Percentiles rank a stretch among this genome's conserved stretches.
Evolutionary conservation across 2,113 vertebrate genomes (phyloP).

Genomic region (Hypanus sabinus): DNA sequence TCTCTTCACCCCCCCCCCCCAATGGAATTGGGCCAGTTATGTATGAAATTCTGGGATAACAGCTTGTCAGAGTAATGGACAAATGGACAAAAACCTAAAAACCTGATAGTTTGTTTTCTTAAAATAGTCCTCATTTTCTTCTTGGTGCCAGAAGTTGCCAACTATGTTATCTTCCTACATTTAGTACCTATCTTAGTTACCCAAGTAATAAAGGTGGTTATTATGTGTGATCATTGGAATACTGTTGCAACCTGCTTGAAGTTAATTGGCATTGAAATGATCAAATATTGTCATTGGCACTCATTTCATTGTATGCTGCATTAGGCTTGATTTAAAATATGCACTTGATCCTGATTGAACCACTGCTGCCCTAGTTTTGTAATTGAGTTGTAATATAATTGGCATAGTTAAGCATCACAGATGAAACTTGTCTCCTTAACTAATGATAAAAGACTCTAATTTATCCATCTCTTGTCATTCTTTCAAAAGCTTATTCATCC

Average conservation of each 20-base stretch:
- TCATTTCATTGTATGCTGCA: not conserved
- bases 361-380: not conserved
- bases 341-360: not conserved
- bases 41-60: not conserved
- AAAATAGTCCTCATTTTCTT: not conserved
- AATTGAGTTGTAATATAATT: not conserved
- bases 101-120: not conserved
- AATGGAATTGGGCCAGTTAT: not conserved
- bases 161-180: not conserved
- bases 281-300: not conserved
- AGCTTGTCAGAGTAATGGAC: no score
- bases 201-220: not conserved
- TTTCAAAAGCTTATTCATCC: not conserved
- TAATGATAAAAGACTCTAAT: not conserved
- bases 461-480: not conserved
- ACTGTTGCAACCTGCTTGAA: not conserved
- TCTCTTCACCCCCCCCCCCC: no score
- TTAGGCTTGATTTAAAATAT: not conserved
- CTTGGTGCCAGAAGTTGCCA: not conserved
- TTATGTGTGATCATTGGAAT: not conserved
- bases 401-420: not conserved
- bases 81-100: not conserved
- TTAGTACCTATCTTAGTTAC: not conserved
- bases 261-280: not conserved
- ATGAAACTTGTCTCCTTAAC: not conserved